Conservation (phyloP, 1,140 invertebrate genomes). For the Apis laboriosa region DNA sequence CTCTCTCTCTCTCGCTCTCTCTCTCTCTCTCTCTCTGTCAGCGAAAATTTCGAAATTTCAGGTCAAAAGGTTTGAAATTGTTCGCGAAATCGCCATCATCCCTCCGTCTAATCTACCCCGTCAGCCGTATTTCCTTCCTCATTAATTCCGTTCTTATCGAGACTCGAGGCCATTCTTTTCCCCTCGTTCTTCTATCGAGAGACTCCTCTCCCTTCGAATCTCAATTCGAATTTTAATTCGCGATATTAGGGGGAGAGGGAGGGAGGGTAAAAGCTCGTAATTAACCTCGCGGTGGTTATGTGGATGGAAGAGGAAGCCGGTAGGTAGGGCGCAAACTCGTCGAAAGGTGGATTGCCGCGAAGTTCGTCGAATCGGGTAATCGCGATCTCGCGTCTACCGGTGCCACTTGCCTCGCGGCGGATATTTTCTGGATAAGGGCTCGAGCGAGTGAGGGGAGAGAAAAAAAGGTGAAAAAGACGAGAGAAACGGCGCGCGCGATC, state of each 20-base stretch:
- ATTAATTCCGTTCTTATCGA: not conserved
- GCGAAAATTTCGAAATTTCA: not conserved
- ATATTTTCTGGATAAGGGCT: slow-evolving; percentile 51
- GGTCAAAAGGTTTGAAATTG: not conserved
- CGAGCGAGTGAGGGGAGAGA: not conserved
- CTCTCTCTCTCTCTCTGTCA: not conserved
- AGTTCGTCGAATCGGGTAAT: slow-evolving; percentile 44
- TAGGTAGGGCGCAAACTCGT: slow-evolving; percentile 25
- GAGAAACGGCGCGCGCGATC: slow-evolving; percentile 50
- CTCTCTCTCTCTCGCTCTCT: not conserved
- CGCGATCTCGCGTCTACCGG: slow-evolving; percentile 48
- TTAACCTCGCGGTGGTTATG: too few species aligned
- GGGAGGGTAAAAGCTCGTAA: too few species aligned
- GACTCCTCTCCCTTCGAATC: not conserved
- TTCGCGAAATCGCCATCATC: too few species aligned
- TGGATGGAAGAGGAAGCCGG: too few species aligned
- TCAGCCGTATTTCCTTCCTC: not conserved
- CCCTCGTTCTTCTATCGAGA: not conserved
- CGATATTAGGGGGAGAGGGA: not conserved
- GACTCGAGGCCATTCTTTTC: not conserved
- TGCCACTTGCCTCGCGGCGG: slow-evolving; percentile 48
- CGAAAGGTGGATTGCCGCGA: slow-evolving; percentile 15
- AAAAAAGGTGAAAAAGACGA: not conserved
- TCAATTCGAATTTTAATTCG: slow-evolving; percentile 27
- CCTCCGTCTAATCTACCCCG: too few species aligned